Evolutionary conservation across 2,113 vertebrate genomes (phyloP).

Genomic region (Ochotona princeps): DNA sequence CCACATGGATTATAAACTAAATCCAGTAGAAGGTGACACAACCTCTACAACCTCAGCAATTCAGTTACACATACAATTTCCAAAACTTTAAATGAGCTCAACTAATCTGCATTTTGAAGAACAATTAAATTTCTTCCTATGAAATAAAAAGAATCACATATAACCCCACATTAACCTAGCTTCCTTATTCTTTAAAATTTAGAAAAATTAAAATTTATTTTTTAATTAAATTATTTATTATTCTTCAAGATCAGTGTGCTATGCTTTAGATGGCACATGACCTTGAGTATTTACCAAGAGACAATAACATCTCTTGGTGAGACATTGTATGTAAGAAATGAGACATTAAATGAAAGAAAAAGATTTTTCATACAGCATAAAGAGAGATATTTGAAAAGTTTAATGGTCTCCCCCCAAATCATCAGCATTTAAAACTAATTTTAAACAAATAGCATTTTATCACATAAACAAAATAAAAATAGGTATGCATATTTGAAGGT

Average conservation of each 20-base stretch:
- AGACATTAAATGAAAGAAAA: background rate
- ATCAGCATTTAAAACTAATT: background rate
- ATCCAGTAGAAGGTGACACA: background rate
- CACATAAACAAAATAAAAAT: background rate
- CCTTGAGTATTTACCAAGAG: background rate
- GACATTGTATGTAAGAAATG: too few relatives aligned
- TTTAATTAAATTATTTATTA: background rate
- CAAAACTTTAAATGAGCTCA: background rate
- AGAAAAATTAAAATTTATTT: background rate
- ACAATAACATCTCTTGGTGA: background rate
- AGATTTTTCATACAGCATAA: background rate
- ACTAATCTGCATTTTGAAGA: background rate
- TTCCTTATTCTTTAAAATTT: background rate
- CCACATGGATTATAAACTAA: background rate
- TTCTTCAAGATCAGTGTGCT: background rate
- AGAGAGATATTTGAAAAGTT: background rate
- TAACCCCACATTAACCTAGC: background rate
- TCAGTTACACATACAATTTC: background rate
- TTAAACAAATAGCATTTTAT: background rate
- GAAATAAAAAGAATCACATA: conserved; percentile 1
- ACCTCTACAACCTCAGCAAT: background rate
- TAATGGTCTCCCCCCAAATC: background rate
- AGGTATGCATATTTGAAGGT: background rate
- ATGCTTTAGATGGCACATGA: background rate
- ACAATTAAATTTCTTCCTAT: background rate